These are phyloP conservation scores for Chelidonichthys spinosus DNA, from an alignment of 2,797 vertebrate genomes.

Conservation along the genomic window DNA sequence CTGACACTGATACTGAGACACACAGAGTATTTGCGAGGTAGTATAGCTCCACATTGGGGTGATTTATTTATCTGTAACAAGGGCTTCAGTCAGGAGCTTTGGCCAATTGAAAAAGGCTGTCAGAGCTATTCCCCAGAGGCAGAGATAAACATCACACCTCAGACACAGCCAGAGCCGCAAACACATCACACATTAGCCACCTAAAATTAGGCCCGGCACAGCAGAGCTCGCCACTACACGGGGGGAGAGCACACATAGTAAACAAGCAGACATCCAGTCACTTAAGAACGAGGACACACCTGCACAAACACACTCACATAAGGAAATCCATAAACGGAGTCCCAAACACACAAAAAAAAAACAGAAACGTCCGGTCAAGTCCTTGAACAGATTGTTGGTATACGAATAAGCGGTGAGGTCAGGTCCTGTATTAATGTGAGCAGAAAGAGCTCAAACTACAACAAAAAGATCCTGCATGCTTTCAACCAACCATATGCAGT, in stretches of 20 bases:
- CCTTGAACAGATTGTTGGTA: conserved; percentile 3
- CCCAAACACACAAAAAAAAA: background rate
- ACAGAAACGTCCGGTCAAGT: background rate
- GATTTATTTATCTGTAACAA: conserved; percentile 47
- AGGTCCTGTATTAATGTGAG: conserved; percentile 33
- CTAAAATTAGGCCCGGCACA: conserved; percentile 68
- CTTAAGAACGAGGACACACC: conserved; percentile 27
- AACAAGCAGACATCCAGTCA: conserved; percentile 37
- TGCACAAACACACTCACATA: conserved; percentile 7
- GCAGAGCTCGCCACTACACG: conserved; percentile 37
- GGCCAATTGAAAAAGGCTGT: conserved; percentile 47
- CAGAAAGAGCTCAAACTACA: conserved; percentile 41
- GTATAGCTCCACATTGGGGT: background rate
- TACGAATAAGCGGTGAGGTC: conserved; percentile 5
- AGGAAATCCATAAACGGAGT: conserved; percentile 14
- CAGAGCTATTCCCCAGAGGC: conserved; percentile 54
- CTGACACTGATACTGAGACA: background rate
- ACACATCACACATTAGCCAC: conserved; percentile 65
- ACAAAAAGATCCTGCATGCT: conserved; percentile 50
- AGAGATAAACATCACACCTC: conserved; percentile 77
- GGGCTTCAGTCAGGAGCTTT: conserved; percentile 28
- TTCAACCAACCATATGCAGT: conserved; percentile 19
- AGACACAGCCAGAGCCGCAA: conserved; percentile 42
- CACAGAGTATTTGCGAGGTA: background rate
- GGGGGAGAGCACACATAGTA: conserved; percentile 24